These are phyloP conservation scores for Agriopis aurantiaria DNA, from an alignment of 2,888 invertebrate species.

Conservation along the genomic window DNA sequence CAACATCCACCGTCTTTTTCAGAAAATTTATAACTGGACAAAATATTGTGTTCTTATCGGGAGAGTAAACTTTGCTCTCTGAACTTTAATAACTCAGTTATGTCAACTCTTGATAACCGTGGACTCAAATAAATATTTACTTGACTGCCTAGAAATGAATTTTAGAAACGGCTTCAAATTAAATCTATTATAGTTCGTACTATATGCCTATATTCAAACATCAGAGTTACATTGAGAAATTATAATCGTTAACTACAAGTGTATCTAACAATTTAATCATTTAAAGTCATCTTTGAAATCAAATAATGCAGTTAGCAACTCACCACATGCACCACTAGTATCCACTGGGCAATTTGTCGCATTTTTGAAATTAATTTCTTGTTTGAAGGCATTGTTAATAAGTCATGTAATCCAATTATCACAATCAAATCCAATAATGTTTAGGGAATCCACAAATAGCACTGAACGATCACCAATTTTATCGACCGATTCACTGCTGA, in stretches of 20 bases:
- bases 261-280: not conserved
- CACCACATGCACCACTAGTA: constrained; percentile 82
- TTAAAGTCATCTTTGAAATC: not conserved
- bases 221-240: not conserved
- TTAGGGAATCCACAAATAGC: constrained; percentile 79
- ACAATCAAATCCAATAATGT: constrained; percentile 65
- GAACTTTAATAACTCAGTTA: not conserved
- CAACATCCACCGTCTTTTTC: not conserved
- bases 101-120: not conserved
- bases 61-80: not conserved
- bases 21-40: too few species aligned
- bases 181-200: not conserved
- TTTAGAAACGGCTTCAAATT: not conserved
- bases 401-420: constrained; percentile 56
- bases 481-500: constrained; percentile 83
- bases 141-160: not conserved
- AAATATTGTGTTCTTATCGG: too few species aligned
- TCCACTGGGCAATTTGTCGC: constrained; percentile 80
- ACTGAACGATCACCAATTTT: constrained; percentile 77
- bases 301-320: constrained; percentile 56
- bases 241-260: not conserved
- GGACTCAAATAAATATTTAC: not conserved
- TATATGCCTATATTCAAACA: not conserved
- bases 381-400: constrained; percentile 79
- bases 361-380: constrained; percentile 80